phyloP scores from a whole-genome alignment of 2,113 vertebrate species.

The Malurus alboscapulatus region DNA sequence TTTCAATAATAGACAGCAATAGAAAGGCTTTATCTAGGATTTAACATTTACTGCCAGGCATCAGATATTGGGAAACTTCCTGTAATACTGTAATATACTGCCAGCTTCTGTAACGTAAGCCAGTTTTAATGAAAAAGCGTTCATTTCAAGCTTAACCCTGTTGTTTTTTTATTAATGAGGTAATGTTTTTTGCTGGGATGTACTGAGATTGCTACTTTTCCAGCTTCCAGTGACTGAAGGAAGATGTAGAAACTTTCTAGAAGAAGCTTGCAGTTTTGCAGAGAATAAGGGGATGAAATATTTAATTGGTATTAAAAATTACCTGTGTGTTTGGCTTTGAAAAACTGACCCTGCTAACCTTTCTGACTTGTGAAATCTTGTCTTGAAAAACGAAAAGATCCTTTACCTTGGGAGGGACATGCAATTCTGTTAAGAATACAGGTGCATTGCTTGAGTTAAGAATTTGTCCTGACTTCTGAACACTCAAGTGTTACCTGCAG shows the following conservation, averaged over 20 bases:
- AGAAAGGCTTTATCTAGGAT: not conserved
- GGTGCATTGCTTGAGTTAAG: not conserved
- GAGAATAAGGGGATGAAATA: not conserved
- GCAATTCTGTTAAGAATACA: not conserved
- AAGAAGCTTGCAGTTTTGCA: not conserved
- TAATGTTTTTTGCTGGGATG: accelerated
- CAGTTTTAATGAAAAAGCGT: not conserved
- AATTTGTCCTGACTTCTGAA: not conserved
- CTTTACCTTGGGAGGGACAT: not conserved
- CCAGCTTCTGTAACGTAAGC: not conserved
- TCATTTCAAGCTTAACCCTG: not conserved
- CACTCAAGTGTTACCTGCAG: not conserved
- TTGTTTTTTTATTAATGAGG: not conserved
- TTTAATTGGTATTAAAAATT: not conserved
- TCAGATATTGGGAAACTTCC: not conserved
- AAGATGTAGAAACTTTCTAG: not conserved
- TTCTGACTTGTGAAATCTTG: not conserved
- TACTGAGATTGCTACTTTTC: not conserved
- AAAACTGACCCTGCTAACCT: not conserved
- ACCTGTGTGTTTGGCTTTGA: not conserved
- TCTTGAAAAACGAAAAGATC: not conserved
- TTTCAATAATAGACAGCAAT: not conserved
- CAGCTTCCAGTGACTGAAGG: not conserved
- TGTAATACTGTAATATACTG: not conserved
- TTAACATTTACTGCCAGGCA: not conserved